Evolutionary conservation across 2,797 vertebrate species (phyloP).

Genomic region (Poecilia velifera): DNA sequence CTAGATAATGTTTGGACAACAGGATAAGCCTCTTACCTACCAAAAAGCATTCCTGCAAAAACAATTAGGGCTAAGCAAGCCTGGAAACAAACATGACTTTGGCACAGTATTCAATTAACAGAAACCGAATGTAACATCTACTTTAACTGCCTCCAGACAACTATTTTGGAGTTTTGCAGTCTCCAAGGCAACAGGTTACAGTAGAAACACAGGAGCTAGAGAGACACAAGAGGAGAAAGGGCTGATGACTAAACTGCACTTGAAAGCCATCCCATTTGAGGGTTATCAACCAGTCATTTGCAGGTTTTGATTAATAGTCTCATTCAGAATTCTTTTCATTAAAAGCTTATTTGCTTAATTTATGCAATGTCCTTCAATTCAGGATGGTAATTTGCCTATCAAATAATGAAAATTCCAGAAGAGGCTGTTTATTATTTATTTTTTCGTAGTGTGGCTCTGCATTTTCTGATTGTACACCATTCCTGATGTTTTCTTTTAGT

Average conservation of each 20-base stretch:
- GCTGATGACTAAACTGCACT: conserved; percentile 44
- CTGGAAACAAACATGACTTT: conserved; percentile 46
- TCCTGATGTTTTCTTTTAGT: conserved; percentile 56
- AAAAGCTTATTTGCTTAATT: conserved; percentile 59
- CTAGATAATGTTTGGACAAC: conserved; percentile 42
- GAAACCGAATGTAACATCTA: conserved; percentile 43
- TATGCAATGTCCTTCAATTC: conserved; percentile 39
- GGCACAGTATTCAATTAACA: conserved; percentile 60
- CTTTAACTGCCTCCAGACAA: conserved; percentile 26
- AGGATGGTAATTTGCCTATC: conserved; percentile 39
- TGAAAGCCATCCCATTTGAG: conserved; percentile 38
- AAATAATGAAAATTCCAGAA: conserved; percentile 43
- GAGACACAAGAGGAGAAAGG: conserved; percentile 16
- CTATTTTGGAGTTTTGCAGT: conserved; percentile 54
- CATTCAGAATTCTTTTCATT: conserved; percentile 32
- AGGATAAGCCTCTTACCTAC: conserved; percentile 61
- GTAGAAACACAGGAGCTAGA: conserved; percentile 21
- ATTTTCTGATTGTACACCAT: conserved; percentile 51
- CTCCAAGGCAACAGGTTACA: conserved; percentile 76
- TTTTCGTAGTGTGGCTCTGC: conserved; percentile 36
- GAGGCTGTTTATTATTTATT: conserved; percentile 48
- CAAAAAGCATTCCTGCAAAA: conserved; percentile 40
- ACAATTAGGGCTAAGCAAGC: conserved; percentile 50
- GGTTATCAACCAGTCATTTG: conserved; percentile 31
- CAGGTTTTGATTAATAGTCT: conserved; percentile 47